A percentile compares a stretch with the other conserved stretches of the same genome.
Evolutionary conservation across 2,888 invertebrate species (phyloP).

Genomic region (Branchellion lobata): DNA sequence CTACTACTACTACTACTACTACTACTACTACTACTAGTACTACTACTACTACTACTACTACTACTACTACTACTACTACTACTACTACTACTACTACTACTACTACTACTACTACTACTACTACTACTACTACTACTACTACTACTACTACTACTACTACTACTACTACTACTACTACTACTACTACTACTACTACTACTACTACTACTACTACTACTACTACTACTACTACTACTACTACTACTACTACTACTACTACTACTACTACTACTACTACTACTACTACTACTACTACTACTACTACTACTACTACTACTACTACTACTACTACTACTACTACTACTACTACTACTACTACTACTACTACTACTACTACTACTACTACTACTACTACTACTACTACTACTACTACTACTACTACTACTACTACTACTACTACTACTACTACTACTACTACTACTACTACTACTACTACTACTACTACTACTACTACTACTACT

Average conservation of each 20-base stretch:
- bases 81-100: constrained; percentile 20
- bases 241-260: constrained; percentile 16
- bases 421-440: constrained; percentile 45
- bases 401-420: constrained; percentile 46
- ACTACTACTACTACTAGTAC: constrained; percentile 8
- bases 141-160: too few species aligned
- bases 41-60: constrained; percentile 17
- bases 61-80: constrained; percentile 27
- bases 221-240: constrained; percentile 29
- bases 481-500: constrained; percentile 34
- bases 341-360: constrained; percentile 22
- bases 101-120: constrained; percentile 2
- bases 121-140: too few species aligned
- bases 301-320: too few species aligned
- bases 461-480: constrained; percentile 44
- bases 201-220: constrained; percentile 29
- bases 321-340: too few species aligned
- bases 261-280: constrained; percentile 22
- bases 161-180: too few species aligned
- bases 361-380: constrained; percentile 28
- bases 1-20: constrained; percentile 25
- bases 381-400: constrained; percentile 37
- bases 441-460: constrained; percentile 47
- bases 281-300: constrained; percentile 11
- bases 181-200: constrained; percentile 14